Conservation (phyloP, 1,140 invertebrate species). For the Drosophila kikkawai region DNA sequence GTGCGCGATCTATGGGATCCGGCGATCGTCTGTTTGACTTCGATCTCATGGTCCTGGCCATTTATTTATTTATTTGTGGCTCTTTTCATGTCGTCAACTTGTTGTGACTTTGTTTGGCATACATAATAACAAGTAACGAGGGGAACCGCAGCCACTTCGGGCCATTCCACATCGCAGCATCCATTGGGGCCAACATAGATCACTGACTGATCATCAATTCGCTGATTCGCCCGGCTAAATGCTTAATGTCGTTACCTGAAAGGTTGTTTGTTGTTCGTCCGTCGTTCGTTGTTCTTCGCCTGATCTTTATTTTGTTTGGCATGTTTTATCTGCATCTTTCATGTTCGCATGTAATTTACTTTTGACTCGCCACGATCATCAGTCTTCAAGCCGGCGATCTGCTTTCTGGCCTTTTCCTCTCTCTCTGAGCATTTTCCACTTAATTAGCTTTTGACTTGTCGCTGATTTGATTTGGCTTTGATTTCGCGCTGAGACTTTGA, state of each 20-base stretch:
- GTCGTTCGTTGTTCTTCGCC: slow-evolving; percentile 31
- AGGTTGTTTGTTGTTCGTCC: slow-evolving; percentile 32
- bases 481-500: slow-evolving; percentile 49
- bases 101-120: slow-evolving; percentile 84
- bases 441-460: slow-evolving; percentile 77
- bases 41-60: slow-evolving; percentile 54
- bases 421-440: slow-evolving; percentile 54
- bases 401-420: slow-evolving; percentile 8
- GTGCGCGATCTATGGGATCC: slow-evolving; percentile 45
- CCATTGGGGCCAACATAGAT: slow-evolving; percentile 64
- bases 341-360: slow-evolving; percentile 81
- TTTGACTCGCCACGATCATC: slow-evolving; percentile 58
- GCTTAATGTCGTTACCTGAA: slow-evolving; percentile 63
- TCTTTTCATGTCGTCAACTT: slow-evolving; percentile 68
- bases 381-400: slow-evolving; percentile 32
- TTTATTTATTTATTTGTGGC: slow-evolving; percentile 69
- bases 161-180: slow-evolving; percentile 17
- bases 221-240: slow-evolving; percentile 60
- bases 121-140: slow-evolving; percentile 72
- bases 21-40: slow-evolving; percentile 36
- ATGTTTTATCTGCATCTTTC: slow-evolving; percentile 82
- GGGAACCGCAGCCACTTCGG: slow-evolving; percentile 15
- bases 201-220: slow-evolving; percentile 77
- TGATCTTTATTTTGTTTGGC: slow-evolving; percentile 78
- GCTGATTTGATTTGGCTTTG: slow-evolving; percentile 66